Conservation (phyloP, 1,140 invertebrate genomes). For the Megathymus violae region DNA sequence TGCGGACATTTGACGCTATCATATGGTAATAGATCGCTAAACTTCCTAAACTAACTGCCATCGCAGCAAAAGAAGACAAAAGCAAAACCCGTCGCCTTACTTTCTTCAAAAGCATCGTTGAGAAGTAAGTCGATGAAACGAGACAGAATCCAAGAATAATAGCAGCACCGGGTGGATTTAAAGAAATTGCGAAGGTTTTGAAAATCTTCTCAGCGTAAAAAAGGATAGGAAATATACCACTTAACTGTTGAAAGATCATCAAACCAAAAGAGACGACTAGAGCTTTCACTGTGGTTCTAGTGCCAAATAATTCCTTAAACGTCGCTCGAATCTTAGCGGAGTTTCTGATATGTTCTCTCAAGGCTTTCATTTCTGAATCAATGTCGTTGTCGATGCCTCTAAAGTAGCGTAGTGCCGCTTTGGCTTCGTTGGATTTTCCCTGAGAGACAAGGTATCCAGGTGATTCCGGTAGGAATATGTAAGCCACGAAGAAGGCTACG, state of each 20-base stretch:
- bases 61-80: conserved; percentile 85
- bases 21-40: conserved; percentile 87
- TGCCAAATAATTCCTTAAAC: conserved; percentile 74
- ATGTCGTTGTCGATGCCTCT: conserved; percentile 88
- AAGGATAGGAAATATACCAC: conserved; percentile 91
- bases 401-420: conserved; percentile 86
- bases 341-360: conserved; percentile 80
- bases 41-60: conserved; percentile 85
- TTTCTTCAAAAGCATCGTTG: conserved; percentile 89
- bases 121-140: conserved; percentile 88
- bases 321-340: conserved; percentile 68
- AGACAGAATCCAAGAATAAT: conserved; percentile 89
- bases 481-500: conserved; percentile 86
- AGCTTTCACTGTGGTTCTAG: conserved; percentile 82
- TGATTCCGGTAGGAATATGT: conserved; percentile 92
- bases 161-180: conserved; percentile 80
- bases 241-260: conserved; percentile 93
- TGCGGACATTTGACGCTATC: conserved; percentile 56
- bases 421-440: conserved; percentile 83
- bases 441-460: conserved; percentile 85
- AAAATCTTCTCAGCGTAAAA: conserved; percentile 91
- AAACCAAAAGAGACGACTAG: conserved; percentile 84
- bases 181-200: conserved; percentile 73
- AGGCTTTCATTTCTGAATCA: conserved; percentile 84
- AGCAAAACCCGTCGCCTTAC: conserved; percentile 89